phyloP scores from a whole-genome alignment of 2,113 vertebrate genomes.

The Setophaga petechia region DNA sequence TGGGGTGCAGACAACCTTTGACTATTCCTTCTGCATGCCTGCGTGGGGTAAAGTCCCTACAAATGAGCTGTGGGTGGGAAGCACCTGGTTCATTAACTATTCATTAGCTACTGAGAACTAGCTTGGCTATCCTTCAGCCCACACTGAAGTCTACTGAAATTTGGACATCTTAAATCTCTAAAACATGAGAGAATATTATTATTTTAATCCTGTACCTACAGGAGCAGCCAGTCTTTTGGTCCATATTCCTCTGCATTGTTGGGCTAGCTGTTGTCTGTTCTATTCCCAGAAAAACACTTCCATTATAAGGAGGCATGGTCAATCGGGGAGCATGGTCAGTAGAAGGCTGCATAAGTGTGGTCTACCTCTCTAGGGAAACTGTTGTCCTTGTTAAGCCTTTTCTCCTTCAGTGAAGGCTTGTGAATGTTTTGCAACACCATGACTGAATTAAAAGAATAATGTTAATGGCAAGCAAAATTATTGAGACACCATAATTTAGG shows the following conservation, averaged over 20 bases:
- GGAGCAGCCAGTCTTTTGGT: background rate
- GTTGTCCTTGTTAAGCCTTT: background rate
- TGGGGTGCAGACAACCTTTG: background rate
- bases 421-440: background rate
- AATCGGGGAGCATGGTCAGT: background rate
- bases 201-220: background rate
- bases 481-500: background rate
- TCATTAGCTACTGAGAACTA: background rate
- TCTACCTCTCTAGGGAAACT: background rate
- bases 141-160: background rate
- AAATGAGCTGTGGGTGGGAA: fast-evolving
- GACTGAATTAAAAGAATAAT: background rate
- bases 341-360: background rate
- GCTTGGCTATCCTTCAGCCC: background rate
- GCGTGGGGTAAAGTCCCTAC: background rate
- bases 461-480: background rate
- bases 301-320: background rate
- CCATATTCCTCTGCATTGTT: background rate
- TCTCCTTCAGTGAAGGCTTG: background rate
- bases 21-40: fast-evolving
- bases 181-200: background rate
- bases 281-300: background rate
- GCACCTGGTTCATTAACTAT: background rate
- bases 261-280: background rate
- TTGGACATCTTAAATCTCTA: background rate